Conservation (phyloP, 1,140 invertebrate species). For the Chionoecetes opilio region DNA sequence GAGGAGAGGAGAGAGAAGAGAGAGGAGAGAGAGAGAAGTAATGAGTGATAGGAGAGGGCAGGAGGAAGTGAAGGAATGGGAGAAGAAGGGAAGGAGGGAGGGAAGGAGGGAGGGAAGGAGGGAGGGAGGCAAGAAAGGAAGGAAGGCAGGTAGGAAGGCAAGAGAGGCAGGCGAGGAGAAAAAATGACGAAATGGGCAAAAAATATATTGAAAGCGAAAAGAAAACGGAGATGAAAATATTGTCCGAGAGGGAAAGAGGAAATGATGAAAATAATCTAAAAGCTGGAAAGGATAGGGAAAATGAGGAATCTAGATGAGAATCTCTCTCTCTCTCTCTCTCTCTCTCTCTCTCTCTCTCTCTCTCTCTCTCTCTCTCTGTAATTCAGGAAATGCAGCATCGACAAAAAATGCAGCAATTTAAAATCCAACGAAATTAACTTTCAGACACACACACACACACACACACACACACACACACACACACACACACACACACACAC, state of each 20-base stretch:
- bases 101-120: background rate
- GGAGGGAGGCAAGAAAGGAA: background rate
- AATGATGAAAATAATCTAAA: background rate
- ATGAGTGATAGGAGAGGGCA: background rate
- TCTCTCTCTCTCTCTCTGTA: slow-evolving; percentile 40
- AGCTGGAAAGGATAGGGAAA: too few relatives aligned
- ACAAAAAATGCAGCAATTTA: background rate
- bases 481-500: slow-evolving; percentile 34
- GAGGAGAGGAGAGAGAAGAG: background rate
- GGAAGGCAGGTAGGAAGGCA: background rate
- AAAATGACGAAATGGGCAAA: background rate
- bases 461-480: slow-evolving; percentile 52
- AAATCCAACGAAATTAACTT: background rate
- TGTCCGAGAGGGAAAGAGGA: background rate
- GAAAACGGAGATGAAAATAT: background rate
- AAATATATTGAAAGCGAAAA: background rate
- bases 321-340: slow-evolving; percentile 50
- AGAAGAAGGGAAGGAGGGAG: background rate
- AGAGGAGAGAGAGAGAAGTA: background rate
- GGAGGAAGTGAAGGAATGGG: background rate
- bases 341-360: slow-evolving; percentile 47
- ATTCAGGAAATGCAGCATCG: background rate
- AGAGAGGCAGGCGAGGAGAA: background rate
- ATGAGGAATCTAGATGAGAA: background rate
- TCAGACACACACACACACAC: slow-evolving; percentile 40